A percentile compares a stretch with the other conserved stretches of the same genome.
Evolutionary conservation across 2,888 invertebrate genomes (phyloP).

Genomic region (Agriopis marginaria): DNA sequence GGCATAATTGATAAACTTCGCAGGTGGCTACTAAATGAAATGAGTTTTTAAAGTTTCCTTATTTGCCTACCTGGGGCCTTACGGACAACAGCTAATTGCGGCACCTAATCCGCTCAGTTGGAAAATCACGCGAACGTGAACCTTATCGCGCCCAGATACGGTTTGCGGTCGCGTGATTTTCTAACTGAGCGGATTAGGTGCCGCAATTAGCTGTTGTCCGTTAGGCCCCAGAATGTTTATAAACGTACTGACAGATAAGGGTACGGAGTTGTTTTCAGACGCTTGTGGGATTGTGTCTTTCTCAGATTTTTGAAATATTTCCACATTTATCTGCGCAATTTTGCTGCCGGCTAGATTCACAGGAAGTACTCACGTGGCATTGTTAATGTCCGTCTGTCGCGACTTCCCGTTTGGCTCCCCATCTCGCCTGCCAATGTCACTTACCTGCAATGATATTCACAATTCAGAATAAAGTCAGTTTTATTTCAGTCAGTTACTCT

Average conservation of each 20-base stretch:
- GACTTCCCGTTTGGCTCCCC: slow-evolving; percentile 51
- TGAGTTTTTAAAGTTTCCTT: no score
- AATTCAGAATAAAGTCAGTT: slow-evolving; percentile 39
- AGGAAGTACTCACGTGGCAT: slow-evolving; percentile 56
- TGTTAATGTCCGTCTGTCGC: slow-evolving; percentile 43
- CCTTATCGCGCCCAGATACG: no score
- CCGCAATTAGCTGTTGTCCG: no score
- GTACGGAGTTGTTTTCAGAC: not conserved
- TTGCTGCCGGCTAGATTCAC: slow-evolving; percentile 16
- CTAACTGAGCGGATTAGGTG: no score
- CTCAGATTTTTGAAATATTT: not conserved
- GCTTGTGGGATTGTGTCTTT: slow-evolving; percentile 6
- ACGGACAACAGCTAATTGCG: no score
- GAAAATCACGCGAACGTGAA: no score
- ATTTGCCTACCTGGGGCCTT: no score
- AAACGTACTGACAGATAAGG: not conserved
- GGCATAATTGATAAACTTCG: no score
- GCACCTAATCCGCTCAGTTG: no score
- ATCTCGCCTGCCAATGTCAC: slow-evolving; percentile 62
- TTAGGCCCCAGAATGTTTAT: no score
- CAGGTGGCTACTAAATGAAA: no score
- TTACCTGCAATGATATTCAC: slow-evolving; percentile 73
- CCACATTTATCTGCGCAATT: slow-evolving; percentile 2
- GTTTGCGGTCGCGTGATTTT: no score
- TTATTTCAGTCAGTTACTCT: not conserved